Percentiles rank a stretch among this genome's conserved stretches.
phyloP scores from a whole-genome alignment of 2,888 invertebrate genomes.

The Agrotis clavis region DNA sequence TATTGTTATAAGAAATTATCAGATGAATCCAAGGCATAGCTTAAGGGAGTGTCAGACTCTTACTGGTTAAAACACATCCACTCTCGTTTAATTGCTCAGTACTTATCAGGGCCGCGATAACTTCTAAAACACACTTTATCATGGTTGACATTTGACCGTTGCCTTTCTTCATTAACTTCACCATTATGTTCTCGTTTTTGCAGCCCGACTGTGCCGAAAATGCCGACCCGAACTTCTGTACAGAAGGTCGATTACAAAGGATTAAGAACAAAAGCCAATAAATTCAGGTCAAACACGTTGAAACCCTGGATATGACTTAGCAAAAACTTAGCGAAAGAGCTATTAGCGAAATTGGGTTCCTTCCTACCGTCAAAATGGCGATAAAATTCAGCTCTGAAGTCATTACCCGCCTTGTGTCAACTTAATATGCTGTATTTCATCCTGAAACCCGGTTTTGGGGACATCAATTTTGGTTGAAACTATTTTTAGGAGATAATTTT shows the following conservation, averaged over 20 bases:
- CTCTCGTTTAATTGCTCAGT: too few relatives aligned
- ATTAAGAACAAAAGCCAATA: conserved; percentile 19
- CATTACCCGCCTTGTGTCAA: conserved; percentile 44
- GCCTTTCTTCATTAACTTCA: too few relatives aligned
- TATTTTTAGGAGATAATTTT: conserved; percentile 35
- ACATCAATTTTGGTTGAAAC: conserved; percentile 34
- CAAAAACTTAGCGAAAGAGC: conserved; percentile 51
- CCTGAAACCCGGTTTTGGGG: conserved; percentile 14
- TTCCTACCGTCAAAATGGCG: conserved; percentile 42
- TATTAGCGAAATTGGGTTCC: conserved; percentile 70
- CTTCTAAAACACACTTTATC: too few relatives aligned
- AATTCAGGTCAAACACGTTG: background rate
- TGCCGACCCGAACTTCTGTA: too few relatives aligned
- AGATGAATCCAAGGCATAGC: too few relatives aligned
- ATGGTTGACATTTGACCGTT: too few relatives aligned
- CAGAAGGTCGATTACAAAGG: background rate
- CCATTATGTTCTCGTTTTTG: too few relatives aligned
- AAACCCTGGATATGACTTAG: conserved; percentile 55
- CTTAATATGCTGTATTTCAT: conserved; percentile 53
- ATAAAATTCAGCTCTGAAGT: conserved; percentile 49
- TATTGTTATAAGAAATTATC: too few relatives aligned
- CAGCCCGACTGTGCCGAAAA: too few relatives aligned
- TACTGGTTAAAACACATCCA: too few relatives aligned
- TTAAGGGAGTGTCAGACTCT: too few relatives aligned
- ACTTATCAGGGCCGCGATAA: too few relatives aligned